Conservation (phyloP, 2,888 invertebrate species). For the Tetragonula carbonaria region DNA sequence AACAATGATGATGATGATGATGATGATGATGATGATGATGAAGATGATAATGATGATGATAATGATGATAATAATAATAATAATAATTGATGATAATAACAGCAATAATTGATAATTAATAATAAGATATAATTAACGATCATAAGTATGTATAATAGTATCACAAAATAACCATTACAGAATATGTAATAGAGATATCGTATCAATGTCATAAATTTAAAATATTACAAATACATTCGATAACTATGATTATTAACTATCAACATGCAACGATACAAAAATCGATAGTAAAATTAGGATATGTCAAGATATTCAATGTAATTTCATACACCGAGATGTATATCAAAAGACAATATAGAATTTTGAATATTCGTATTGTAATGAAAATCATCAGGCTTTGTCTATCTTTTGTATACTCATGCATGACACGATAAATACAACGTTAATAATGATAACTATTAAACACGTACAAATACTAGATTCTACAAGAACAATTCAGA, state of each 20-base stretch:
- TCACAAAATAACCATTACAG: conserved; percentile 78
- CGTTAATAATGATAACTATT: conserved; percentile 11
- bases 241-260: conserved; percentile 65
- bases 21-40: conserved; percentile 41
- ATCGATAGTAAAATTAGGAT: conserved; percentile 42
- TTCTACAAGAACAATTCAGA: conserved; percentile 24
- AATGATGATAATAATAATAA: conserved; percentile 38
- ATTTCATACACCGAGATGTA: conserved; percentile 14
- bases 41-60: conserved; percentile 4
- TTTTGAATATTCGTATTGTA: conserved; percentile 14
- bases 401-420: conserved; percentile 27
- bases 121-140: conserved; percentile 60
- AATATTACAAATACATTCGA: conserved; percentile 59
- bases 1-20: conserved; percentile 44
- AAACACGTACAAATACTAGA: conserved; percentile 18
- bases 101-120: conserved; percentile 51
- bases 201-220: conserved; percentile 52
- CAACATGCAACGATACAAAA: conserved; percentile 69
- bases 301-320: conserved; percentile 46
- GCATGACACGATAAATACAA: conserved; percentile 28
- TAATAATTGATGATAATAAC: conserved; percentile 39
- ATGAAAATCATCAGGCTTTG: neutral
- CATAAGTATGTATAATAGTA: conserved; percentile 72
- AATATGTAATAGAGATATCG: conserved; percentile 63
- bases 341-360: conserved; percentile 17